Conservation (phyloP, 2,113 vertebrate species). For the Chunga burmeisteri region DNA sequence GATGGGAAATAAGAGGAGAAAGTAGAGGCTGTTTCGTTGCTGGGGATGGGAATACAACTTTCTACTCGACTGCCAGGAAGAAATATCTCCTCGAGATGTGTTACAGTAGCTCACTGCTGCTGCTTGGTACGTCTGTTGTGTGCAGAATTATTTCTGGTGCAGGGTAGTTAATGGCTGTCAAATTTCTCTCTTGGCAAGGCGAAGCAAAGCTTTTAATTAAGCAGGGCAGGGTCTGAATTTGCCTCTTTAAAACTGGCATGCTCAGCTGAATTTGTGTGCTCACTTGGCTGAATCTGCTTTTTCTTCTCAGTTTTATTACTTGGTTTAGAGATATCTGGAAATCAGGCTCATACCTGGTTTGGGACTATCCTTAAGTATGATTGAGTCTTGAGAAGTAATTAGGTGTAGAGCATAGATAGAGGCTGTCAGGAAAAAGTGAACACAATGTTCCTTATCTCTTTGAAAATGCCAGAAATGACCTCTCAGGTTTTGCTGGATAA, state of each 20-base stretch:
- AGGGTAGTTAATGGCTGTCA: background rate
- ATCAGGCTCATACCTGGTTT: background rate
- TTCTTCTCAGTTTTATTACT: background rate
- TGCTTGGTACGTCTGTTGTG: background rate
- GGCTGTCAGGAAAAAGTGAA: background rate
- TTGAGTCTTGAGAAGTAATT: background rate
- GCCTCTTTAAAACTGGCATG: background rate
- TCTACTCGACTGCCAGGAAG: conserved; percentile 74
- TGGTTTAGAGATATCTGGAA: background rate
- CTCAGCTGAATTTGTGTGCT: background rate
- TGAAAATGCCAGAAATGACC: background rate
- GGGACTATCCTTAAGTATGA: background rate
- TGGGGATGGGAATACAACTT: background rate
- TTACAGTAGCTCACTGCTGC: background rate
- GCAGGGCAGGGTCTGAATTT: background rate
- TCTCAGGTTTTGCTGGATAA: background rate
- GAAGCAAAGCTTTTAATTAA: conserved; percentile 42
- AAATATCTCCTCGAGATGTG: conserved; percentile 60
- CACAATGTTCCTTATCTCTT: rapidly evolving
- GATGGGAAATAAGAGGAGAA: background rate
- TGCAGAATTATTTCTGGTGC: conserved; percentile 4
- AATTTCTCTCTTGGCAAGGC: conserved; percentile 16
- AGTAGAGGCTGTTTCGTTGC: background rate
- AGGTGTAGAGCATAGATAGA: background rate
- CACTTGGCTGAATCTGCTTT: background rate